Evolutionary conservation across 2,888 invertebrate species (phyloP).

Genomic region (Pachydiplax longipennis): DNA sequence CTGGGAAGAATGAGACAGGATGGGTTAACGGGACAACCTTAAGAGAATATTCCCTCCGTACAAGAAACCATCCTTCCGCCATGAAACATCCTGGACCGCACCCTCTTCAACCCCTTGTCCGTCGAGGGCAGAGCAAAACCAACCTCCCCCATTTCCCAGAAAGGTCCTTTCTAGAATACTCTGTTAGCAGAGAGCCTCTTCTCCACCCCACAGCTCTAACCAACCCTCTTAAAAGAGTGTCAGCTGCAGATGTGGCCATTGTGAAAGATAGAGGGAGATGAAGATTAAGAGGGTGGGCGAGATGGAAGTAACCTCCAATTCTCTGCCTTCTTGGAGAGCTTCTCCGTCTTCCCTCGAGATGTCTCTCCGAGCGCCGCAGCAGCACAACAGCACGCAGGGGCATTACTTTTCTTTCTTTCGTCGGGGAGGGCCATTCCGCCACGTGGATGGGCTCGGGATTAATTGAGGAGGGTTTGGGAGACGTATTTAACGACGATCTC

Average conservation of each 20-base stretch:
- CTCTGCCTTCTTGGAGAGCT: not conserved
- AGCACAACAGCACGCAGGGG: not conserved
- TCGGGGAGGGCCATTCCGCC: not conserved
- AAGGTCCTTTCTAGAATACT: not conserved
- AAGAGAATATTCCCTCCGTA: not conserved
- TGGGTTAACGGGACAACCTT: not conserved
- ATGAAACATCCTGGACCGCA: constrained; percentile 21
- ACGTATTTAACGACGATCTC: not conserved
- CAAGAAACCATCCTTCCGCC: not conserved
- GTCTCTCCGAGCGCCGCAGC: not conserved
- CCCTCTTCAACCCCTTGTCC: not conserved
- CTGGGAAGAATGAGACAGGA: not conserved
- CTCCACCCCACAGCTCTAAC: not conserved
- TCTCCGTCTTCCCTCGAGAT: not conserved
- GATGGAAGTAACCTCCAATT: constrained; percentile 9
- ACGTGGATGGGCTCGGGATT: not conserved
- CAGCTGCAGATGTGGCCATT: constrained; percentile 8
- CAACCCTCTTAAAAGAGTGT: constrained; percentile 40
- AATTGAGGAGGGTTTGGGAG: not conserved
- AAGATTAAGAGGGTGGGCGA: constrained; percentile 27
- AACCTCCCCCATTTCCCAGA: not conserved
- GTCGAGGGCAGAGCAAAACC: not conserved
- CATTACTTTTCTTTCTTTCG: not conserved
- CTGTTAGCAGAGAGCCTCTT: not conserved
- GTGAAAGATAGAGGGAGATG: not conserved